A percentile compares a stretch with the other conserved stretches of the same genome.
These are phyloP conservation scores for Pseudoips prasinana DNA, from an alignment of 2,888 invertebrate genomes.

Conservation along the genomic window DNA sequence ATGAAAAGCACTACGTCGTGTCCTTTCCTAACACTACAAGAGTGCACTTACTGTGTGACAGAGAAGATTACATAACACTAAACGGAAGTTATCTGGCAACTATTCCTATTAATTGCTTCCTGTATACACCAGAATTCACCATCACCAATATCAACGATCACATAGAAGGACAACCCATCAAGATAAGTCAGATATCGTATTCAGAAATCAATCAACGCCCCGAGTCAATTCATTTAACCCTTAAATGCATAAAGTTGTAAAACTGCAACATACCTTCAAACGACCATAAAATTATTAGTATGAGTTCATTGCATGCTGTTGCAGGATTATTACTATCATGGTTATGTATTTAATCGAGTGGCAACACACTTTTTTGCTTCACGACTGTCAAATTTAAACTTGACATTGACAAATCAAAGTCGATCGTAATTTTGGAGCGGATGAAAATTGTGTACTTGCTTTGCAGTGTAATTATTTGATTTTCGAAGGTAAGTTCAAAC, in stretches of 20 bases:
- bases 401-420: conserved; percentile 15
- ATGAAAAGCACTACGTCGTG: too few species aligned
- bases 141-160: too few species aligned
- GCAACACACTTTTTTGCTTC: conserved; percentile 24
- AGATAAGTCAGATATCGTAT: too few species aligned
- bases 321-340: conserved; percentile 32
- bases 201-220: too few species aligned
- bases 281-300: conserved; percentile 23
- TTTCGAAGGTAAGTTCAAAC: conserved; percentile 30
- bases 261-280: conserved; percentile 23
- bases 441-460: conserved; percentile 29
- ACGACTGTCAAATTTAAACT: conserved; percentile 15
- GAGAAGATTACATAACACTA: too few species aligned
- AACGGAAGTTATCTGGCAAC: too few species aligned
- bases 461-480: conserved; percentile 32
- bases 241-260: conserved; percentile 4
- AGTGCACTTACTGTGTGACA: too few species aligned
- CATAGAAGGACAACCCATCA: too few species aligned
- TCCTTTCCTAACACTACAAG: too few species aligned
- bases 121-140: too few species aligned
- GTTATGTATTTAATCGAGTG: conserved; percentile 33
- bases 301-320: conserved; percentile 23
- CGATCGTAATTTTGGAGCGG: conserved; percentile 15
- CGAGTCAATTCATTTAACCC: too few species aligned
- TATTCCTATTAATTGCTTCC: too few species aligned